A percentile compares a stretch with the other conserved stretches of the same genome.
phyloP scores from a whole-genome alignment of 1,140 invertebrate genomes.

The Acromyrmex echinatior region DNA sequence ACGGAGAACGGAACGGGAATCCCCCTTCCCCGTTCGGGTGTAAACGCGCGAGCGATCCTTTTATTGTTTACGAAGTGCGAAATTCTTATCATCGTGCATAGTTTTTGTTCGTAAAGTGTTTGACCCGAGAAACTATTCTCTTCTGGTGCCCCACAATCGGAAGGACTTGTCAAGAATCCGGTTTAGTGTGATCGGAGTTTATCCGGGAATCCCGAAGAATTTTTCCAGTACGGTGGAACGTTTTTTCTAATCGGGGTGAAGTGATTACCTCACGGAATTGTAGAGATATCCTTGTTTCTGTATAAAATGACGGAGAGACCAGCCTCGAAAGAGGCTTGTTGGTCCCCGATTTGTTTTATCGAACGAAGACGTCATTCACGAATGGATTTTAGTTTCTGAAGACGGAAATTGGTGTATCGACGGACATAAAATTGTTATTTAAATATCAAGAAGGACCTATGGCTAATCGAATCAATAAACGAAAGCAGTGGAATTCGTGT shows the following conservation, averaged over 20 bases:
- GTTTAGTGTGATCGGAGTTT: not conserved
- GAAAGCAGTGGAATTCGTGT: constrained; percentile 8
- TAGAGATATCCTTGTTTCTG: not conserved
- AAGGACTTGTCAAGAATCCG: constrained; percentile 23
- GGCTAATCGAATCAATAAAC: constrained; percentile 7
- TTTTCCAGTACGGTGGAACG: not conserved
- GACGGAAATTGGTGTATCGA: constrained; percentile 7
- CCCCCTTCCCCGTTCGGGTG: not conserved
- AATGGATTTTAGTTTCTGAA: constrained; percentile 41
- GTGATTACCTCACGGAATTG: not conserved
- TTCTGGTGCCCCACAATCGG: not conserved
- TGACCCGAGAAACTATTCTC: not conserved
- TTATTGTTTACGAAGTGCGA: constrained; percentile 39
- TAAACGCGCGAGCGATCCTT: constrained; percentile 15
- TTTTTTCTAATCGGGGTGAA: not conserved
- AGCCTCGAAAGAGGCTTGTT: constrained; percentile 40
- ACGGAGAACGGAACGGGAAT: constrained; percentile 20
- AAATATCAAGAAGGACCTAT: not conserved
- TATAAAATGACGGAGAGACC: constrained; percentile 23
- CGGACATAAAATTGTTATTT: not conserved
- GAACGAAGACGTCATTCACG: not conserved
- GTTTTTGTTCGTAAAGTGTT: constrained; percentile 28
- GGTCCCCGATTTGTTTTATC: not conserved
- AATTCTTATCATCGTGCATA: not conserved
- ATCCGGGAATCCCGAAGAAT: not conserved